Conservation (phyloP, 2,113 vertebrate species). For the Psittacula cyanocephala region DNA sequence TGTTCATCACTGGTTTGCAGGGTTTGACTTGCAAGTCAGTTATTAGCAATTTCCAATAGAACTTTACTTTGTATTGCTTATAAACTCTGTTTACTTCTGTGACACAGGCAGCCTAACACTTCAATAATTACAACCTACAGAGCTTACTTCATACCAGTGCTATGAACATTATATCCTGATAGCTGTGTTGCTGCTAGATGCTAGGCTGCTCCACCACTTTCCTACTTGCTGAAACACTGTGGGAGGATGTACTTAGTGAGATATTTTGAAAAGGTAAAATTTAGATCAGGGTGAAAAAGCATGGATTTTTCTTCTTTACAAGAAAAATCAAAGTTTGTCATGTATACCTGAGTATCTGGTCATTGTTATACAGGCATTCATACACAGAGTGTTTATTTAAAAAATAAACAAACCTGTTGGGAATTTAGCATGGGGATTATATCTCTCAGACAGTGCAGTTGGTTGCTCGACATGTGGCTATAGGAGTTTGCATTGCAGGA, state of each 20-base stretch:
- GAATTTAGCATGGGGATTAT: background rate
- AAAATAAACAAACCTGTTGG: background rate
- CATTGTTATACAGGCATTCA: background rate
- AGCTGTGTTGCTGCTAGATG: constrained; percentile 15
- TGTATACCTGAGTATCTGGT: background rate
- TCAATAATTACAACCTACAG: constrained; percentile 51
- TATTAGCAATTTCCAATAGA: background rate
- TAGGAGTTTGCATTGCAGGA: background rate
- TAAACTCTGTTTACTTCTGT: constrained; percentile 34
- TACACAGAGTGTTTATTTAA: background rate
- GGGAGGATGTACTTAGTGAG: constrained; percentile 37
- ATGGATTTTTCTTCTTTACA: background rate
- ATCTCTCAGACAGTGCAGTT: background rate
- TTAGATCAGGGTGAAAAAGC: constrained; percentile 27
- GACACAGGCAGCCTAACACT: constrained; percentile 13
- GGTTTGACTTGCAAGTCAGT: background rate
- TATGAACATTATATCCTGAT: constrained; percentile 31
- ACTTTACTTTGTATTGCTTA: background rate
- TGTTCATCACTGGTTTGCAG: background rate
- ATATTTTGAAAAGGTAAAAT: constrained; percentile 40
- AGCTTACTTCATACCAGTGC: background rate
- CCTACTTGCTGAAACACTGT: constrained; percentile 35
- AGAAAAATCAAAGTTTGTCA: background rate
- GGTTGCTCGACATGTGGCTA: background rate
- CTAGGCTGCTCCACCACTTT: constrained; percentile 12